Evolutionary conservation across 2,797 vertebrate genomes (phyloP).

Genomic region (Muscicapa comitata): DNA sequence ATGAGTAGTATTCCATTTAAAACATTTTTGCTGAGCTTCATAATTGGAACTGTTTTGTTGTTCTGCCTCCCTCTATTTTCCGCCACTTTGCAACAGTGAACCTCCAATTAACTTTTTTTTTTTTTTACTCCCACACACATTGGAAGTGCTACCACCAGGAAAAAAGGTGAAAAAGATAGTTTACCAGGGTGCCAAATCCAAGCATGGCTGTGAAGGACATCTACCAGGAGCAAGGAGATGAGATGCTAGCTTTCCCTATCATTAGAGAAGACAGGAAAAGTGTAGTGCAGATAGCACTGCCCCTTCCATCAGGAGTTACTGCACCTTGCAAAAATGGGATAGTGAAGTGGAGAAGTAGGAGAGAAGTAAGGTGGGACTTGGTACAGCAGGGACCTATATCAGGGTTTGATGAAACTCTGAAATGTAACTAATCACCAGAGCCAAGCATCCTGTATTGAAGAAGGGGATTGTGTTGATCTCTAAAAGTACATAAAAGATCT

Average conservation of each 20-base stretch:
- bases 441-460: background rate
- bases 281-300: background rate
- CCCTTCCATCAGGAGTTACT: background rate
- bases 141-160: background rate
- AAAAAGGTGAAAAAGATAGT: background rate
- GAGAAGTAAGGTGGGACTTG: background rate
- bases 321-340: background rate
- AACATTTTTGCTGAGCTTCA: background rate
- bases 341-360: background rate
- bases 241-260: background rate
- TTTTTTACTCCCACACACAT: accelerated
- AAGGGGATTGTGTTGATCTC: background rate
- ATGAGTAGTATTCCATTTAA: background rate
- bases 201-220: background rate
- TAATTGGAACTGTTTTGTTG: background rate
- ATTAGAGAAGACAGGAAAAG: background rate
- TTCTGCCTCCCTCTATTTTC: background rate
- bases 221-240: background rate
- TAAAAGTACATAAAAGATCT: background rate
- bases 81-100: background rate
- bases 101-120: background rate
- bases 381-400: background rate
- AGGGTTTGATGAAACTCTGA: background rate
- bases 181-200: background rate
- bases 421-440: background rate